Evolutionary conservation across 2,113 vertebrate species (phyloP), one percentile per base, ranked within the genome.

Genomic region (Proterorhinus semilunaris): DNA sequence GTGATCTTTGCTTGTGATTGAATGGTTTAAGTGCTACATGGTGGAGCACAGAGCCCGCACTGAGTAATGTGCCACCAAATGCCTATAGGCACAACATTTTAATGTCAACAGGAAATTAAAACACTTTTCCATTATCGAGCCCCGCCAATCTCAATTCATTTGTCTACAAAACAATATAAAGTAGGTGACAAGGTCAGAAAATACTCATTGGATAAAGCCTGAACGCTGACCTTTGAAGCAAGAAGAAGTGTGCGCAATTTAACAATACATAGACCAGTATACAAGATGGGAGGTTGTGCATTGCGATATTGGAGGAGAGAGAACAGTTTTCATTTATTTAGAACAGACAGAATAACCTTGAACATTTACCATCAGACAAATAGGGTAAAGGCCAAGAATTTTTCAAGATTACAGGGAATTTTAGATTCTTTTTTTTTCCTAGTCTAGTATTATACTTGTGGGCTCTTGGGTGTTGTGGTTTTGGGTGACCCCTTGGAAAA

Each of bases 71-170:
- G 91, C 92, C 94, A 92, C 93, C 92, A 90, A 92, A 95, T 96
- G 94, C 95, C 97, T 94, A 93, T 91, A 96, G 96, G 95, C 94
- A 97, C 93, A 94, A 90, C 90, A 91, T 94, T 93, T 97, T 97
- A 98, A 99, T 98, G 96, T 98, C 96, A 99, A 92, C 91, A 93
- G 92, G 94, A 97, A 98, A 98, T 98, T 97, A 98, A 95, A 96
- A 95, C 89, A 92, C 89, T 90, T 93, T 93, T 91, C 92, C 90
- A 93, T 95, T 95, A 93, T 94, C 89, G 88, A 91, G 93, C 92
- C 92, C 62, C 92, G 93, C 93, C 91, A 93, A 94, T 95, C 94
- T 95, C 95, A 96, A 96, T 96, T 95, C 95, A 93, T 92, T 95
- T 91, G 88, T 90, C 90, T 83, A 88, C 86, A 92, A 91, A 58